Percentiles rank a stretch among this genome's conserved stretches.
phyloP scores from a whole-genome alignment of 2,113 vertebrate species.

The Greenwoodochromis staneri region DNA sequence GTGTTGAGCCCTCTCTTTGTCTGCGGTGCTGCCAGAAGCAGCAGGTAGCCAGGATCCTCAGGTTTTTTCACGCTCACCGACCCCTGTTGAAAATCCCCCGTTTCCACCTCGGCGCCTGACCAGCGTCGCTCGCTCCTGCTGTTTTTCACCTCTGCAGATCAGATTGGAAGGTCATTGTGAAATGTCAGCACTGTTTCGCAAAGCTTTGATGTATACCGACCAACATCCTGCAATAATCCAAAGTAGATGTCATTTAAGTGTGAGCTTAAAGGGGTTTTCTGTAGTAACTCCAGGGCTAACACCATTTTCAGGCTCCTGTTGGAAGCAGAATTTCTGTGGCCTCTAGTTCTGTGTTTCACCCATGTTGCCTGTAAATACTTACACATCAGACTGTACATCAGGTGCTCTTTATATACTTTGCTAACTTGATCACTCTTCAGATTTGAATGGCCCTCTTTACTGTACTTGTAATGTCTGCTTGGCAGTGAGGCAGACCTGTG shows the following conservation, averaged over 20 bases:
- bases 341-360: background rate
- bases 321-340: background rate
- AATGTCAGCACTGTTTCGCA: conserved; percentile 1
- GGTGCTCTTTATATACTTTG: conserved; percentile 36
- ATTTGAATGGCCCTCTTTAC: background rate
- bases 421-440: background rate
- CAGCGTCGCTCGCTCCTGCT: conserved; percentile 44
- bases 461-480: conserved; percentile 8
- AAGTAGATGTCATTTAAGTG: background rate
- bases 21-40: conserved; percentile 52
- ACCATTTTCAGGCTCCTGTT: background rate
- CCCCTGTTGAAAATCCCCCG: conserved; percentile 11
- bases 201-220: conserved; percentile 1
- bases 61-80: conserved; percentile 36
- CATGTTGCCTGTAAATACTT: conserved; percentile 49
- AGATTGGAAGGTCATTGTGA: conserved; percentile 37
- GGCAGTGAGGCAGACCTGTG: background rate
- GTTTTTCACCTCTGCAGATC: conserved; percentile 32
- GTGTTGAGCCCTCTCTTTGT: conserved; percentile 42
- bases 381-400: conserved; percentile 1
- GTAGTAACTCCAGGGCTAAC: background rate
- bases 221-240: conserved; percentile 12
- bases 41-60: conserved; percentile 67
- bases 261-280: background rate
- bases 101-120: background rate